Evolutionary conservation across 2,113 vertebrate genomes (phyloP).

Genomic region (Serilophus lunatus): DNA sequence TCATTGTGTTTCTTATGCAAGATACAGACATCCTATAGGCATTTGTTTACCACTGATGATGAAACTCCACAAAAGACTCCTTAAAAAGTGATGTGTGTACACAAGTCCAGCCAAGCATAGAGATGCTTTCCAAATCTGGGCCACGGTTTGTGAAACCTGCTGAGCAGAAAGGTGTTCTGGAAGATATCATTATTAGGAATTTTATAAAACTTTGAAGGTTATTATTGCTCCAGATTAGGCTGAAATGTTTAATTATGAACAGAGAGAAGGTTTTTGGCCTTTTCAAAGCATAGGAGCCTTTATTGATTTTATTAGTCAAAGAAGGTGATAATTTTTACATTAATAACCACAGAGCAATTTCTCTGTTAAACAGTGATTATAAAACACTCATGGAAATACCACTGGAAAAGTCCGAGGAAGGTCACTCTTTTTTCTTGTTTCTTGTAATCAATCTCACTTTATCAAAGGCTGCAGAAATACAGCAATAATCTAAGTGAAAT

Average conservation of each 20-base stretch:
- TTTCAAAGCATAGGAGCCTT: constrained; percentile 54
- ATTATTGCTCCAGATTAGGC: constrained; percentile 52
- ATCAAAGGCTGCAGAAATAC: constrained; percentile 55
- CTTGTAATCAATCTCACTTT: constrained; percentile 59
- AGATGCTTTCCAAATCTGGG: background rate
- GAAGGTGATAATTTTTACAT: constrained; percentile 70
- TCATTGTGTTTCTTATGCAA: background rate
- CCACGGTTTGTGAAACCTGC: background rate
- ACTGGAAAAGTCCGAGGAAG: constrained; percentile 18
- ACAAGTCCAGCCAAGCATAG: background rate
- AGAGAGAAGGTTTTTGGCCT: constrained; percentile 52
- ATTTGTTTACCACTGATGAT: background rate
- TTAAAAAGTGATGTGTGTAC: background rate
- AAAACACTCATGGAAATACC: constrained; percentile 71
- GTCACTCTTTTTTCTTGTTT: constrained; percentile 45
- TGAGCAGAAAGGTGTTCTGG: constrained; percentile 3
- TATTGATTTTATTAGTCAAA: constrained; percentile 76
- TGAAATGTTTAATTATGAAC: constrained; percentile 73
- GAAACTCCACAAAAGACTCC: background rate
- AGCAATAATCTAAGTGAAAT: constrained; percentile 32
- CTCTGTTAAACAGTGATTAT: constrained; percentile 69
- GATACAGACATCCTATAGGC: background rate
- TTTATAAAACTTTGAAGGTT: constrained; percentile 66
- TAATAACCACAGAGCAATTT: constrained; percentile 58
- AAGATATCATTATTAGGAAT: constrained; percentile 52